phyloP scores from a whole-genome alignment of 1,140 invertebrate species.

The Rhizoglyphus robini region DNA sequence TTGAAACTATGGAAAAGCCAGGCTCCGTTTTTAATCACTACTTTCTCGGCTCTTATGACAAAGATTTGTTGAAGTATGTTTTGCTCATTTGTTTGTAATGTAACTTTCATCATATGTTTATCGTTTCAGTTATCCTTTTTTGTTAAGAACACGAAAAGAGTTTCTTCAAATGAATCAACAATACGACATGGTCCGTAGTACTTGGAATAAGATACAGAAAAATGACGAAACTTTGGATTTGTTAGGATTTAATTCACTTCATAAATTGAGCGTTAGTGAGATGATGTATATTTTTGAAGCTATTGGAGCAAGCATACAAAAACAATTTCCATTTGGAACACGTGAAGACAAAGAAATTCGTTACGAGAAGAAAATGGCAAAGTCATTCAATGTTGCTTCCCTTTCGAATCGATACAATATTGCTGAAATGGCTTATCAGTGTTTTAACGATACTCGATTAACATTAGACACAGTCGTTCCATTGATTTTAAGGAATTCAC shows the following conservation, averaged over 20 bases:
- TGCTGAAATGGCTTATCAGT: background rate
- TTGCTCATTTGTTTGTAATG: background rate
- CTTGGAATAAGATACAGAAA: background rate
- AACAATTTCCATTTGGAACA: background rate
- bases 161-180: constrained; percentile 17
- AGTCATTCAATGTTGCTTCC: background rate
- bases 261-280: constrained; percentile 18
- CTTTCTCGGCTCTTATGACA: constrained; percentile 18
- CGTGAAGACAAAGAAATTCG: background rate
- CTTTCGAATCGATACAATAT: background rate
- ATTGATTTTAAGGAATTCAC: constrained; percentile 20
- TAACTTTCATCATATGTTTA: background rate
- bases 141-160: constrained; percentile 19
- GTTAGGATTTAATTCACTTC: constrained; percentile 13
- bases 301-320: constrained; percentile 7
- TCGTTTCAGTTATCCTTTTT: constrained; percentile 22
- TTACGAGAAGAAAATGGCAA: background rate
- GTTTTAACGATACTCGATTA: background rate
- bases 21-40: constrained; percentile 17
- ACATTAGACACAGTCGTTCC: constrained; percentile 2
- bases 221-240: background rate
- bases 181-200: constrained; percentile 16
- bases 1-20: constrained; percentile 20
- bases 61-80: constrained; percentile 12
- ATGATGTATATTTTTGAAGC: constrained; percentile 24